Percentiles rank a stretch among this genome's conserved stretches.
These are phyloP conservation scores for Andricus quercusramuli DNA, from an alignment of 2,888 invertebrate species.

Conservation along the genomic window DNA sequence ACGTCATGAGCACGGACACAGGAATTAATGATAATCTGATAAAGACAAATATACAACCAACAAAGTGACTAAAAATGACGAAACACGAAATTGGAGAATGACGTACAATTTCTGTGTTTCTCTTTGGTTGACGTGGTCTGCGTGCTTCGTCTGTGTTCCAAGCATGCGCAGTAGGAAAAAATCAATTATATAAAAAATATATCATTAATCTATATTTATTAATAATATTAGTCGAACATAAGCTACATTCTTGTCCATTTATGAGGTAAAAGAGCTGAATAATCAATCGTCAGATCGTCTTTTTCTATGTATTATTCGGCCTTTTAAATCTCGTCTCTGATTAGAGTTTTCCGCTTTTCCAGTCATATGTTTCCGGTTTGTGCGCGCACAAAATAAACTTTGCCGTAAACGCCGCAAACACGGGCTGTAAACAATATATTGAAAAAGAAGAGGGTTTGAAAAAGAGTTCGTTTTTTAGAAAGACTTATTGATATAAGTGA, in stretches of 20 bases:
- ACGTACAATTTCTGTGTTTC: not conserved
- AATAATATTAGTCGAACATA: not conserved
- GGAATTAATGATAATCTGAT: not conserved
- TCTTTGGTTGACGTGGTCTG: slow-evolving; percentile 5
- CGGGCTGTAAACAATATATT: too few relatives aligned
- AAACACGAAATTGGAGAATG: not conserved
- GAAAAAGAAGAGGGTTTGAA: too few relatives aligned
- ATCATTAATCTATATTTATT: too few relatives aligned
- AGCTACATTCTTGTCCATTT: not conserved
- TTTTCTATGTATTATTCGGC: not conserved
- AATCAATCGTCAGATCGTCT: not conserved
- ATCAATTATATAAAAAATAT: not conserved
- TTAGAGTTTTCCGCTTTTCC: not conserved
- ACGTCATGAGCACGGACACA: slow-evolving; percentile 6
- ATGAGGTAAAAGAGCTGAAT: not conserved
- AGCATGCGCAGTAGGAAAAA: not conserved
- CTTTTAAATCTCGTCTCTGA: not conserved
- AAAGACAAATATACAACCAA: not conserved
- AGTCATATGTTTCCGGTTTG: slow-evolving; percentile 22
- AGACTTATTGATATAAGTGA: not conserved
- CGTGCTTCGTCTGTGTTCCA: not conserved
- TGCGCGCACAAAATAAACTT: not conserved
- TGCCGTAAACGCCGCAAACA: not conserved
- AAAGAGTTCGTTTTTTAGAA: not conserved
- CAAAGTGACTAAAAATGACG: not conserved